phyloP scores from a whole-genome alignment of 2,113 vertebrate genomes.

The Poicephalus gulielmi region DNA sequence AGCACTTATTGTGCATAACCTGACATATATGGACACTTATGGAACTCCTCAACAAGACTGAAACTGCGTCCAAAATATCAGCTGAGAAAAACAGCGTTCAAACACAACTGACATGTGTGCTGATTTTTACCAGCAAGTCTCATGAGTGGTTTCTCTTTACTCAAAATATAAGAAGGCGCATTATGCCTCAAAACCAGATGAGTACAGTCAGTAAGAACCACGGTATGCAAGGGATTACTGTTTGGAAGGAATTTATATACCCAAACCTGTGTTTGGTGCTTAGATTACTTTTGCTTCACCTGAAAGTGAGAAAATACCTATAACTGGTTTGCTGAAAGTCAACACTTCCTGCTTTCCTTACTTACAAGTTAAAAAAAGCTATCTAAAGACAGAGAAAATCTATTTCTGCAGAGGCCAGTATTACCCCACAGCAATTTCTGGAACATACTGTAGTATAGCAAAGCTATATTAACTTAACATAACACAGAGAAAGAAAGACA shows the following conservation, averaged over 20 bases:
- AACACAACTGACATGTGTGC: not conserved
- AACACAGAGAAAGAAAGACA: not conserved
- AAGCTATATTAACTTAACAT: not conserved
- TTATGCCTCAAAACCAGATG: not conserved
- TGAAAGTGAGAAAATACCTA: not conserved
- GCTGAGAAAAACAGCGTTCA: not conserved
- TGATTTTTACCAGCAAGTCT: not conserved
- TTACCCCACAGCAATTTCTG: not conserved
- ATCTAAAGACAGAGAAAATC: not conserved
- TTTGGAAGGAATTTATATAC: not conserved
- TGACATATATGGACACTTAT: not conserved
- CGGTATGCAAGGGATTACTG: not conserved
- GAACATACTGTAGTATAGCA: not conserved
- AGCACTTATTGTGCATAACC: not conserved
- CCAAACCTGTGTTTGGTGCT: not conserved
- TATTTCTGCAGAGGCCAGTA: not conserved
- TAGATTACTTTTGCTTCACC: not conserved
- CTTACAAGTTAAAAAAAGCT: not conserved
- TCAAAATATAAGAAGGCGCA: not conserved
- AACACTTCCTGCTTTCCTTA: not conserved
- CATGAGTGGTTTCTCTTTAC: not conserved
- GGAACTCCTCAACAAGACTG: not conserved
- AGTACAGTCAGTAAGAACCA: not conserved
- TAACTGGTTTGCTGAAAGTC: not conserved
- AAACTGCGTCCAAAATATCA: slow-evolving; percentile 4